These are phyloP conservation scores for Elephas maximus DNA, from an alignment of 2,113 vertebrate species.

Conservation along the genomic window DNA sequence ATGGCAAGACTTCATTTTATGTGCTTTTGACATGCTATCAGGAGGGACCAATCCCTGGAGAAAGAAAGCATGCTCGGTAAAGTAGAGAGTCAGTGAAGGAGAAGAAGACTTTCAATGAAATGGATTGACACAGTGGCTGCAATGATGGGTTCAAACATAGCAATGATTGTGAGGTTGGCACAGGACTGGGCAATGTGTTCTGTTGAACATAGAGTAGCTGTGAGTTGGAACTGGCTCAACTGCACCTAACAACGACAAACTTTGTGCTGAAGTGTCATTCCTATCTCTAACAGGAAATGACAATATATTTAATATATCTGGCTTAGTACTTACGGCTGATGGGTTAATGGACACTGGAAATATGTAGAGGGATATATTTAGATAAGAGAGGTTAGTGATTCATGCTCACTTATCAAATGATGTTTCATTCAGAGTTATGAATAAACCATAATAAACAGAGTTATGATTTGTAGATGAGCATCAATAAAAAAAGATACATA, in stretches of 20 bases:
- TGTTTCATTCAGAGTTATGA: slow-evolving; percentile 67
- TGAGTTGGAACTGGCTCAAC: too few species aligned
- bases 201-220: too few species aligned
- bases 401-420: slow-evolving; percentile 67
- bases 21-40: too few species aligned
- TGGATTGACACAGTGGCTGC: too few species aligned
- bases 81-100: too few species aligned
- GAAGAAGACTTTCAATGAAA: too few species aligned
- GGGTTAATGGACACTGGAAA: slow-evolving; percentile 71
- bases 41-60: too few species aligned
- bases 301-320: slow-evolving; percentile 63
- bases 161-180: too few species aligned
- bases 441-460: slow-evolving; percentile 61
- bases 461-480: slow-evolving; percentile 62
- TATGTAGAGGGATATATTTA: slow-evolving; percentile 58
- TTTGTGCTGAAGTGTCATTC: slow-evolving; percentile 57
- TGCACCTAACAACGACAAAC: neutral
- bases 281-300: slow-evolving; percentile 53
- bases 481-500: slow-evolving; percentile 68
- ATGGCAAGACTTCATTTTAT: too few species aligned
- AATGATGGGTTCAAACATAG: too few species aligned
- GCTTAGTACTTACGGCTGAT: slow-evolving; percentile 42
- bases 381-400: slow-evolving; percentile 70
- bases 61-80: too few species aligned
- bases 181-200: too few species aligned